Conservation (phyloP, 2,797 vertebrate genomes). For the Geotrypetes seraphini region DNA sequence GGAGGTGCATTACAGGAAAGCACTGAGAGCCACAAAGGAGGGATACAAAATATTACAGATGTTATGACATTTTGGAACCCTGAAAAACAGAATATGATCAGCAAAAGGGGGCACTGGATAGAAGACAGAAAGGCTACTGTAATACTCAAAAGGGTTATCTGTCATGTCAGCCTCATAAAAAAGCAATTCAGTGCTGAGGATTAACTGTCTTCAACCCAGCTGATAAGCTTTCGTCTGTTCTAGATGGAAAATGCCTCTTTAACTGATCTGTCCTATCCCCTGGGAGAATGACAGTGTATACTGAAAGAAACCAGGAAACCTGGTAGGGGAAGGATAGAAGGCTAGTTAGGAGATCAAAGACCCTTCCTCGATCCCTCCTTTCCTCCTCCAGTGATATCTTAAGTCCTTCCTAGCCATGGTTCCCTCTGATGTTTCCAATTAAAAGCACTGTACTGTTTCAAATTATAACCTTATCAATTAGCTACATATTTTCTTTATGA, state of each 20-base stretch:
- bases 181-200: conserved; percentile 31
- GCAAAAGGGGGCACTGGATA: not conserved
- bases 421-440: conserved; percentile 51
- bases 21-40: no score
- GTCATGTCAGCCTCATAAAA: conserved; percentile 30
- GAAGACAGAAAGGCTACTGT: conserved; percentile 35
- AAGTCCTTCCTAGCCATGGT: not conserved
- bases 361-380: conserved; percentile 22
- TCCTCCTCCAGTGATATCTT: conserved; percentile 25
- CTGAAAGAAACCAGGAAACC: conserved; percentile 69
- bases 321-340: conserved; percentile 68
- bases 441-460: conserved; percentile 49
- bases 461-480: conserved; percentile 67
- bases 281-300: conserved; percentile 56
- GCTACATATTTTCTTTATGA: conserved; percentile 19
- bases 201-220: conserved; percentile 58
- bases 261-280: conserved; percentile 64
- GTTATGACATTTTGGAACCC: not conserved
- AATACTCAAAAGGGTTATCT: conserved; percentile 51
- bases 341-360: conserved; percentile 69
- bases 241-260: conserved; percentile 63
- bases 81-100: not conserved
- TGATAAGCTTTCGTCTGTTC: conserved; percentile 64
- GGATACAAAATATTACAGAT: not conserved
- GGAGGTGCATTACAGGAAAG: no score